A percentile compares a stretch with the other conserved stretches of the same genome.
phyloP scores from a whole-genome alignment of 92 coral and sea anemone genomes.

The Actinostola sp. region DNA sequence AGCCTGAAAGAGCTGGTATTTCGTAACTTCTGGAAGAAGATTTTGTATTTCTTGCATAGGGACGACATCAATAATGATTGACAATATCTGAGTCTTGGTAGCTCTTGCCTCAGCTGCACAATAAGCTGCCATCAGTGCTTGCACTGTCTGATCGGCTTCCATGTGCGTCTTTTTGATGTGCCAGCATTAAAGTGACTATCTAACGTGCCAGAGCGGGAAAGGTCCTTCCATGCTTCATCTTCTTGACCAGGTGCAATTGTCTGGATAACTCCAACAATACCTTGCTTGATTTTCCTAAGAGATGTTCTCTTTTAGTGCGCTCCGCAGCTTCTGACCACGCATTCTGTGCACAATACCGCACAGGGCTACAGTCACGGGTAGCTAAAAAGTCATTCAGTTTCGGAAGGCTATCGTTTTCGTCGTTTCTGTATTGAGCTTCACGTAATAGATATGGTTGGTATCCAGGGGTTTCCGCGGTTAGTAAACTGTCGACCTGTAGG shows the following conservation, averaged over 20 bases:
- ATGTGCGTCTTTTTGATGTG: conserved; percentile 2
- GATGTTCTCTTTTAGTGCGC: too few species aligned
- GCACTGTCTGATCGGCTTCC: conserved; percentile 29
- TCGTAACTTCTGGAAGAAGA: conserved; percentile 38
- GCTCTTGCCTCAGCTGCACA: conserved; percentile 43
- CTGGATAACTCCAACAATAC: conserved; percentile 46
- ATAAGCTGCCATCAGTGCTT: conserved; percentile 53
- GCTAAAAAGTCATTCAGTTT: too few species aligned
- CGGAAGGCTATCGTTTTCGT: too few species aligned
- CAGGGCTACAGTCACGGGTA: too few species aligned
- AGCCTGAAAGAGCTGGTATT: conserved; percentile 51
- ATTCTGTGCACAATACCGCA: too few species aligned
- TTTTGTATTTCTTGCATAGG: conserved; percentile 20
- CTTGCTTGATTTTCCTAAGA: conserved; percentile 49
- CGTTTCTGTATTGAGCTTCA: too few species aligned
- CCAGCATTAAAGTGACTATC: conserved; percentile 34
- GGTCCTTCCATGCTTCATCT: conserved; percentile 47
- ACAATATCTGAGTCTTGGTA: conserved; percentile 50
- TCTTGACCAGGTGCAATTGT: conserved; percentile 63
- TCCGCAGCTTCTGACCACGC: too few species aligned
- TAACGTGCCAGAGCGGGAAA: conserved; percentile 19
- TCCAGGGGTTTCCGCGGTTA: too few species aligned
- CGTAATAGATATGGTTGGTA: too few species aligned
- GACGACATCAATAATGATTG: conserved; percentile 45
- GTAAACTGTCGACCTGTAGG: too few species aligned